Evolutionary conservation across 92 coral and sea anemone species (phyloP), one percentile per base, ranked within the genome.

Genomic region (Metridium senile): DNA sequence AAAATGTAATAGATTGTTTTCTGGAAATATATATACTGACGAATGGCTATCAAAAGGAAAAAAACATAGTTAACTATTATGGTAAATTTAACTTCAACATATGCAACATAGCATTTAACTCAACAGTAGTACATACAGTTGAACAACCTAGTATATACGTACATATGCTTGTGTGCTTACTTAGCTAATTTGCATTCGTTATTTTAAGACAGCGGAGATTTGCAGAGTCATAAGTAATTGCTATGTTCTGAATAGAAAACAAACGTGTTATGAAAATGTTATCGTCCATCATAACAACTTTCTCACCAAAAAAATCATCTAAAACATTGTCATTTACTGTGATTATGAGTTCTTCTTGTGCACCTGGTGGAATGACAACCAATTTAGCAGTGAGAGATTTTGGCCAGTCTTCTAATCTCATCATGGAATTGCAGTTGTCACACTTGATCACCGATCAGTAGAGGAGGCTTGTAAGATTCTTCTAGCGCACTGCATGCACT

Each of bases 381-480:
- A 69, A n/a, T n/a, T n/a, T n/a, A n/a, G n/a, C n/a, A 34, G 57
- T 21, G 10, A 69, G 74, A 22, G 57, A 33, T 33, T 64, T 32
- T 30, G 19, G 43, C n/a, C 74, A 69, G 21, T 34, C 33, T 39
- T 39, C 30, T 1, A 33, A 35, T 69, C 58, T 69, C 74, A 69
- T 69, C 23, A 22, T 20, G 1, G 56, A 0, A 26, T 27, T 47
- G 25, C 74, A 69, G 30, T 47, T 39, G 57, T 69, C 74, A 34
- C 84, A 57, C 9, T 58, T 64, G 59, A 59, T 53, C 1, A 70
- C 52, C n/a, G n/a, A 29, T 80, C 72, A 49, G 19, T 70, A 26
- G 49, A 26, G 26, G 78, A 67, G 27, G 68, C 71, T 67, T 82
- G 86, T 9, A 82, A 35, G 46, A 82, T 70, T 33, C 68, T 82